Evolutionary conservation across 2,113 vertebrate genomes (phyloP).

Genomic region (Himantopus leucocephalus): DNA sequence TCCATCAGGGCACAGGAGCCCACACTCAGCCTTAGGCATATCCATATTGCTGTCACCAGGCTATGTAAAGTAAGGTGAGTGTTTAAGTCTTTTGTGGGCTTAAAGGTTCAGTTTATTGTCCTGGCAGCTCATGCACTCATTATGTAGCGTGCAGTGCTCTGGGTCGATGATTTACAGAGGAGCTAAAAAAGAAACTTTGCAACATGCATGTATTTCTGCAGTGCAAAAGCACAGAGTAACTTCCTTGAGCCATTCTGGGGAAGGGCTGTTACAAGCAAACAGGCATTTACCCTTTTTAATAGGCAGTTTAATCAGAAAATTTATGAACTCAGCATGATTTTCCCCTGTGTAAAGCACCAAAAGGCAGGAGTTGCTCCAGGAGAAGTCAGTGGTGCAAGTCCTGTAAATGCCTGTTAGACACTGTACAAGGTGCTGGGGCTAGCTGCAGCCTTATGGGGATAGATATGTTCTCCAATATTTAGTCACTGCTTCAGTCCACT

Average conservation of each 20-base stretch:
- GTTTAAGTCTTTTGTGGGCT: neutral
- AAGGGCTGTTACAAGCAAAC: neutral
- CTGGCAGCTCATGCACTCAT: neutral
- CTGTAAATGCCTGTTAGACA: neutral
- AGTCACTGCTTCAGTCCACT: neutral
- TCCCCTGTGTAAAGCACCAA: neutral
- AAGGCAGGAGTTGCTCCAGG: neutral
- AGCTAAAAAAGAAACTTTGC: neutral
- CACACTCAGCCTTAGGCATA: neutral
- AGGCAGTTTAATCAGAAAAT: neutral
- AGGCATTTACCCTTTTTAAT: neutral
- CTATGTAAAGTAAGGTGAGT: neutral
- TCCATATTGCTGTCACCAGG: neutral
- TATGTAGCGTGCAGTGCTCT: neutral
- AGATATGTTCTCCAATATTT: neutral
- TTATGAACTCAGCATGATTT: neutral
- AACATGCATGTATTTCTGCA: neutral
- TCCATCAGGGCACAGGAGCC: neutral
- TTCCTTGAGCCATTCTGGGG: neutral
- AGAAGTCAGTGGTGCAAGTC: neutral
- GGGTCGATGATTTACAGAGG: slow-evolving; percentile 33
- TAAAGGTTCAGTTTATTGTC: neutral
- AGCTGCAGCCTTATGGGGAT: neutral
- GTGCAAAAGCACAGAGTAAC: neutral
- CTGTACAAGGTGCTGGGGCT: neutral